A percentile compares a stretch with the other conserved stretches of the same genome.
Conservation (phyloP, 2,888 invertebrate genomes). For the Drosophila borealis region DNA sequence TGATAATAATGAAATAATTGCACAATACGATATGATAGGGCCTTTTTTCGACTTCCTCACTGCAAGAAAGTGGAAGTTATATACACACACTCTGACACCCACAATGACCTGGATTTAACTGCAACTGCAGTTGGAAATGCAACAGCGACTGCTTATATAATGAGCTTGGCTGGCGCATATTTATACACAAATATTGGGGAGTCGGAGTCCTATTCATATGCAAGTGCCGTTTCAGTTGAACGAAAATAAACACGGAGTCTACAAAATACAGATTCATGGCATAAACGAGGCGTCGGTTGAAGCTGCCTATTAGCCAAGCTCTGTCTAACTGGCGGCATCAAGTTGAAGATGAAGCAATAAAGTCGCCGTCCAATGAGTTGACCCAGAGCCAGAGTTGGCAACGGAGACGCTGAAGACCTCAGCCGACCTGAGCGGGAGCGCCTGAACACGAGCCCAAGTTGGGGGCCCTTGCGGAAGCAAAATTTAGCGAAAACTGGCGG, state of each 20-base stretch:
- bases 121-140: constrained; percentile 14
- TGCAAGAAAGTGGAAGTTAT: background rate
- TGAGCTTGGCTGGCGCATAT: constrained; percentile 15
- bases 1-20: too few relatives aligned
- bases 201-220: constrained; percentile 12
- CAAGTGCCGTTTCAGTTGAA: constrained; percentile 31
- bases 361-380: constrained; percentile 20
- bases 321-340: constrained; percentile 26
- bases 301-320: constrained; percentile 51
- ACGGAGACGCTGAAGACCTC: constrained; percentile 8
- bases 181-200: constrained; percentile 3
- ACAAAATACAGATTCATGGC: constrained; percentile 41
- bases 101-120: constrained; percentile 4
- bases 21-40: too few relatives aligned
- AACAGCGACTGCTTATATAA: constrained; percentile 31
- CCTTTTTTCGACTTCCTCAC: too few relatives aligned
- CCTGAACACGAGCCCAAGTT: background rate
- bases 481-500: constrained; percentile 4
- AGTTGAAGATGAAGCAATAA: constrained; percentile 59
- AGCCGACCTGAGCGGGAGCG: constrained; percentile 9
- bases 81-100: constrained; percentile 10
- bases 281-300: constrained; percentile 32
- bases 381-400: constrained; percentile 1
- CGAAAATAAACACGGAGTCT: constrained; percentile 26
- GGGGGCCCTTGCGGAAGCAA: constrained; percentile 37